Conservation (phyloP, 2,888 invertebrate genomes). For the Heterodera filipjevi region DNA sequence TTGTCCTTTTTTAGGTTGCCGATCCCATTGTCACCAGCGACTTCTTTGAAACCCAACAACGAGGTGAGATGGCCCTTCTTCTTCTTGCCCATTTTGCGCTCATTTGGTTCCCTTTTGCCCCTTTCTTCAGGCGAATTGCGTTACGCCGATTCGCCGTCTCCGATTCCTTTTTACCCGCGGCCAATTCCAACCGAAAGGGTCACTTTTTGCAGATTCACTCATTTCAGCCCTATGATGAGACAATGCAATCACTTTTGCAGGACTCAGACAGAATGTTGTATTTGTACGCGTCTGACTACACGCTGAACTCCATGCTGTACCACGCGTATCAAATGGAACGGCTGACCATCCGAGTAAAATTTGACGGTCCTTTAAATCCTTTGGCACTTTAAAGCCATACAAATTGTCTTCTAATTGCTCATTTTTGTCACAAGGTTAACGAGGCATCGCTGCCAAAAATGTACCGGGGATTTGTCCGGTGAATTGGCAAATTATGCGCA, state of each 20-base stretch:
- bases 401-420: too few species aligned
- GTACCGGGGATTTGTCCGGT: slow-evolving; percentile 51
- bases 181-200: slow-evolving; percentile 43
- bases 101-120: background rate
- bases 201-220: background rate
- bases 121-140: slow-evolving; percentile 59
- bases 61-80: slow-evolving; percentile 39
- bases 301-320: slow-evolving; percentile 61
- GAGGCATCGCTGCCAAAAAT: slow-evolving; percentile 47
- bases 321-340: slow-evolving; percentile 61
- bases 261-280: slow-evolving; percentile 57
- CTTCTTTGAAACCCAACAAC: slow-evolving; percentile 61
- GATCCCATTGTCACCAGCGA: slow-evolving; percentile 58
- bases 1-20: slow-evolving; percentile 40
- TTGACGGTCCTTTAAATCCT: background rate
- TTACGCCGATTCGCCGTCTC: slow-evolving; percentile 43
- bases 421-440: too few species aligned
- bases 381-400: background rate
- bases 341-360: slow-evolving; percentile 51
- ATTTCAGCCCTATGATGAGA: background rate
- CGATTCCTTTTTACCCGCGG: slow-evolving; percentile 56
- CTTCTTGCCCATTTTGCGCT: background rate
- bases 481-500: background rate
- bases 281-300: slow-evolving; percentile 57
- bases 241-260: background rate